Evolutionary conservation across 2,888 invertebrate genomes (phyloP).

Genomic region (Mimachlamys varia): DNA sequence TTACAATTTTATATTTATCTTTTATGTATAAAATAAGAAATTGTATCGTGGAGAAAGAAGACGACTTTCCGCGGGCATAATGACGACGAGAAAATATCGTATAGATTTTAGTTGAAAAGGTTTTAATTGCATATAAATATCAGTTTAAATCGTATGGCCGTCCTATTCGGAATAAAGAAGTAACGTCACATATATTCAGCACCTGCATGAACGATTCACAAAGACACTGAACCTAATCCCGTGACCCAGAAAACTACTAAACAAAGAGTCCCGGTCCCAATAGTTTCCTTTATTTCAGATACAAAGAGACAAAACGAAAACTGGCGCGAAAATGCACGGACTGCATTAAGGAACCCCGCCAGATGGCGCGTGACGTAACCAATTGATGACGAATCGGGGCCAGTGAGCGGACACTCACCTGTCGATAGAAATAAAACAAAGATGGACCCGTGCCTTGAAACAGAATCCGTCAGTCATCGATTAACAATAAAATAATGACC

Average conservation of each 20-base stretch:
- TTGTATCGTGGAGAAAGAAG: no score
- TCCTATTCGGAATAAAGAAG: neutral
- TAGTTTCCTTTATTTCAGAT: neutral
- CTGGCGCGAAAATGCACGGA: neutral
- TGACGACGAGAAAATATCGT: no score
- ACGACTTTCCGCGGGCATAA: no score
- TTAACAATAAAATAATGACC: neutral
- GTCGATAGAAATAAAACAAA: slow-evolving; percentile 9
- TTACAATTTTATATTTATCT: no score
- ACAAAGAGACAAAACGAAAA: slow-evolving; percentile 31
- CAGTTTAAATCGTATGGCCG: no score
- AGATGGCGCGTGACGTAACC: slow-evolving; percentile 31
- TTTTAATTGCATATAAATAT: no score
- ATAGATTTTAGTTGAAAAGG: no score
- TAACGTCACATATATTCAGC: neutral
- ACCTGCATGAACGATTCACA: slow-evolving; percentile 10
- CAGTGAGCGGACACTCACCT: slow-evolving; percentile 17
- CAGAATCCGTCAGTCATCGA: neutral
- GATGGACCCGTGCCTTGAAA: neutral
- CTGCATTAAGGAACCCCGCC: neutral
- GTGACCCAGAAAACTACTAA: slow-evolving; percentile 24
- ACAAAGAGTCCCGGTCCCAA: neutral
- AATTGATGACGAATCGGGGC: neutral
- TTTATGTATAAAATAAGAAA: no score
- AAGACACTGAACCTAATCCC: neutral